Percentiles rank a stretch among this genome's conserved stretches.
These are phyloP conservation scores for Lutjanus argentimaculatus DNA, from an alignment of 2,797 vertebrate genomes.

Conservation along the genomic window DNA sequence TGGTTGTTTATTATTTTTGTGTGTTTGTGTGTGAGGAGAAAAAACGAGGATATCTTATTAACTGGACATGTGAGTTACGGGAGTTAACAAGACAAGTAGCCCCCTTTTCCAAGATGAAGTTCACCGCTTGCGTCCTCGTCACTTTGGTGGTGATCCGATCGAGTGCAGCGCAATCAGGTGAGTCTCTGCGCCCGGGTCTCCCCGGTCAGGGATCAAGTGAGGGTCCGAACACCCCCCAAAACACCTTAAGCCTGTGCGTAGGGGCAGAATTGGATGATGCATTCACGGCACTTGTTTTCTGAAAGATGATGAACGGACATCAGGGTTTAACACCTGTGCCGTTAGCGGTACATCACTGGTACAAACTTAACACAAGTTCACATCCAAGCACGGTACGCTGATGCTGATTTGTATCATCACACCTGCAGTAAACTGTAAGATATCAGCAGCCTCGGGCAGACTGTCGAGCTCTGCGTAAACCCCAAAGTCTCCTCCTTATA, in stretches of 20 bases:
- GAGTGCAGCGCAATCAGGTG: slow-evolving; percentile 85
- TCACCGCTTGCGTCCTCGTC: slow-evolving; percentile 78
- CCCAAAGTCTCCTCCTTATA: slow-evolving; percentile 1
- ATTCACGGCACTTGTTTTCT: neutral
- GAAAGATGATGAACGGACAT: neutral
- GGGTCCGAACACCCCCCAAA: neutral
- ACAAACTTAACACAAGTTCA: slow-evolving; percentile 68
- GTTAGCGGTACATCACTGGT: neutral
- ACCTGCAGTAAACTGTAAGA: slow-evolving; percentile 28
- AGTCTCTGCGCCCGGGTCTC: slow-evolving; percentile 47
- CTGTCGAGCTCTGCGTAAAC: slow-evolving; percentile 58
- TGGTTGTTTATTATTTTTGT: slow-evolving; percentile 13
- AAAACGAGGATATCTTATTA: slow-evolving; percentile 72
- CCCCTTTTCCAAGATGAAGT: slow-evolving; percentile 81
- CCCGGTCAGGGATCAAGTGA: slow-evolving; percentile 10
- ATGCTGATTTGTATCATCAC: slow-evolving; percentile 3
- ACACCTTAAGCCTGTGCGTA: neutral
- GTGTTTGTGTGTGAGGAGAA: neutral
- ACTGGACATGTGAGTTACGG: slow-evolving; percentile 86
- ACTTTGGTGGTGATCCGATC: slow-evolving; percentile 75
- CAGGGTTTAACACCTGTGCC: neutral
- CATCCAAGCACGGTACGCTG: neutral
- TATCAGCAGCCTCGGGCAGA: neutral
- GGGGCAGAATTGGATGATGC: rapidly evolving
- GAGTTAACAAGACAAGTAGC: slow-evolving; percentile 72